Evolutionary conservation across 2,888 invertebrate genomes (phyloP), one percentile per base, ranked within the genome.

Genomic region (Prenolepis imparis): DNA sequence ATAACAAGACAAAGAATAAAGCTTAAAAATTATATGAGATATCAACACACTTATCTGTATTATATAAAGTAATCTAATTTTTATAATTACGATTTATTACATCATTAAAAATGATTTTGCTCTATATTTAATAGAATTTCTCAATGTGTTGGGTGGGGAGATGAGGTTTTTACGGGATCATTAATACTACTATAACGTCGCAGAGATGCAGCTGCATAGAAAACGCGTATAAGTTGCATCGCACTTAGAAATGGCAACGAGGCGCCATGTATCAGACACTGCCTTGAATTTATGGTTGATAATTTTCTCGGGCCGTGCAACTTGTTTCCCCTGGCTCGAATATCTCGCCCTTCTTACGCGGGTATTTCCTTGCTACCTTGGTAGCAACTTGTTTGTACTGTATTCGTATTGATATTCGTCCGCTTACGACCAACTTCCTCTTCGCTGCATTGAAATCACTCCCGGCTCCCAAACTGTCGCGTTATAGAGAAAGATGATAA

Each of bases 211-310:
- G 64, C 64, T 77, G 82, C 66, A 84, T 66, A 70, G 75, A 82
- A 84, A 80, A 74, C 67, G 44, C 68, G 59, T 68, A 83, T 75
- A 83, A 74, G 63, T 85, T 85, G 72, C 70, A 75, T 80, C 67
- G 80, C 83, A 80, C 83, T 85, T 83, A 74, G 83, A 83, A 80
- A 74, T 74, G 63, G 80, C 80, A 77, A 78, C 67, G 74, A 74
- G 80, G 70, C 83, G 70, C 83, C 85, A 75, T 83, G 83, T 80
- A 82, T 85, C 85, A 85, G 80, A 64, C 80, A 84, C 77, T 84
- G 64, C 55, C 68, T 73, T 75, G 80, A 83, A 85, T 85, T 85
- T 85, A 85, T 83, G 80, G 85, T 82, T 80, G 82, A 85, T 85
- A 83, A 85, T 85, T 85, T 85, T 85, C 85, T 85, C 83, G 70